Evolutionary conservation across 2,888 invertebrate species (phyloP).

Genomic region (Crocallis elinguaria): DNA sequence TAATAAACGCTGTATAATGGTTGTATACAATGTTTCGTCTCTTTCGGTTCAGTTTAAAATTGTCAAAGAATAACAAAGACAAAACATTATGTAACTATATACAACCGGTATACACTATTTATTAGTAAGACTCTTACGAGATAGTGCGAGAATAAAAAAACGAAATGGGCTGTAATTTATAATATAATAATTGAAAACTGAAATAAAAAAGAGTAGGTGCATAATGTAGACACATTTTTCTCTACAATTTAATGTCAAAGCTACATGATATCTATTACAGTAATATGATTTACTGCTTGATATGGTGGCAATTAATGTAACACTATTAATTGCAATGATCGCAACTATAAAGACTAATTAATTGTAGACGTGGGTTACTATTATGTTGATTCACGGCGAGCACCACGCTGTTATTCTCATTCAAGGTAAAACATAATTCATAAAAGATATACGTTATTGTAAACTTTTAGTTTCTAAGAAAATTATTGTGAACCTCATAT

Average conservation of each 20-base stretch:
- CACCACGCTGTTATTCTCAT: not conserved
- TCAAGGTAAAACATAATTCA: not conserved
- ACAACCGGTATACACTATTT: too few species aligned
- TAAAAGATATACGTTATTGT: not conserved
- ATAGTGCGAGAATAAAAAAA: too few species aligned
- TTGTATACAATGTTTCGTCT: too few species aligned
- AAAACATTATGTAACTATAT: too few species aligned
- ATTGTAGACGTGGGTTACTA: slow-evolving; percentile 15
- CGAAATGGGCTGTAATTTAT: too few species aligned
- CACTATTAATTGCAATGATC: slow-evolving; percentile 13
- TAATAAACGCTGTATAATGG: too few species aligned
- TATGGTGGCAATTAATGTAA: slow-evolving; percentile 26
- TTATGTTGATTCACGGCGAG: slow-evolving; percentile 14
- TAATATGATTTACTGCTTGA: slow-evolving; percentile 25
- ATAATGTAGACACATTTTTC: not conserved
- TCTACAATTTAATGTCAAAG: not conserved
- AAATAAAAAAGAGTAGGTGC: too few species aligned
- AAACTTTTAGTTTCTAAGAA: not conserved
- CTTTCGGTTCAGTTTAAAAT: too few species aligned
- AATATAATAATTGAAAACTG: too few species aligned
- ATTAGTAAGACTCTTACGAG: too few species aligned
- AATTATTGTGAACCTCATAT: too few species aligned
- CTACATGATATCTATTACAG: slow-evolving; percentile 16
- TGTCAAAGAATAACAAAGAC: too few species aligned
- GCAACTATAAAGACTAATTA: slow-evolving; percentile 15